These are phyloP conservation scores for Blastobasis adustella DNA, from an alignment of 2,888 invertebrate genomes.

Conservation along the genomic window DNA sequence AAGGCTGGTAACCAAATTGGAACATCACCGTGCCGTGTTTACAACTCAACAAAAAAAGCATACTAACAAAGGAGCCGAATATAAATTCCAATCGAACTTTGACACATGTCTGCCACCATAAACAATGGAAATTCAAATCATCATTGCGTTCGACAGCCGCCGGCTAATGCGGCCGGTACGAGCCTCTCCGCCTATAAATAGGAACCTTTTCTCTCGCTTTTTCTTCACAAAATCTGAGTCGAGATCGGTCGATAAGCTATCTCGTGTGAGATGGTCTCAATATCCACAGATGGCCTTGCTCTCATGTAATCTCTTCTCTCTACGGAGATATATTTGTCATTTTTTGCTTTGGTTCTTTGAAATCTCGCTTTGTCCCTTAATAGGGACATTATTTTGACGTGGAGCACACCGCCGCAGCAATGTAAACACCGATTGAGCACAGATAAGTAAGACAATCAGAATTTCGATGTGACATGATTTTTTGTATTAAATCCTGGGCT, in stretches of 20 bases:
- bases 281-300: constrained; percentile 74
- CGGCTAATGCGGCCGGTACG: constrained; percentile 66
- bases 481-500: constrained; percentile 34
- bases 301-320: constrained; percentile 56
- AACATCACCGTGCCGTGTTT: constrained; percentile 71
- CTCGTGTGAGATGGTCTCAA: constrained; percentile 71
- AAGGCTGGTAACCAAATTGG: constrained; percentile 66
- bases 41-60: constrained; percentile 69
- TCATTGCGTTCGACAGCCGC: constrained; percentile 58
- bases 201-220: constrained; percentile 70
- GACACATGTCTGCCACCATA: constrained; percentile 76
- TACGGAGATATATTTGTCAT: constrained; percentile 61
- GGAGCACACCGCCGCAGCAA: constrained; percentile 58
- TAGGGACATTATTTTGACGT: constrained; percentile 75
- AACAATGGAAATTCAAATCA: constrained; percentile 75
- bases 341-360: constrained; percentile 68
- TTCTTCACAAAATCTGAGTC: constrained; percentile 70
- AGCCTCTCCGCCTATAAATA: constrained; percentile 68
- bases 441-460: constrained; percentile 67
- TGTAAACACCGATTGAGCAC: constrained; percentile 70
- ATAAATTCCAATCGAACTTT: constrained; percentile 75
- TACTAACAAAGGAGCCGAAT: constrained; percentile 73
- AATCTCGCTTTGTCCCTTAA: constrained; percentile 66
- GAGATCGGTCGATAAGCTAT: constrained; percentile 68
- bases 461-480: constrained; percentile 38